Conservation (phyloP, 2,888 invertebrate genomes). For the Ectobius pallidus region DNA sequence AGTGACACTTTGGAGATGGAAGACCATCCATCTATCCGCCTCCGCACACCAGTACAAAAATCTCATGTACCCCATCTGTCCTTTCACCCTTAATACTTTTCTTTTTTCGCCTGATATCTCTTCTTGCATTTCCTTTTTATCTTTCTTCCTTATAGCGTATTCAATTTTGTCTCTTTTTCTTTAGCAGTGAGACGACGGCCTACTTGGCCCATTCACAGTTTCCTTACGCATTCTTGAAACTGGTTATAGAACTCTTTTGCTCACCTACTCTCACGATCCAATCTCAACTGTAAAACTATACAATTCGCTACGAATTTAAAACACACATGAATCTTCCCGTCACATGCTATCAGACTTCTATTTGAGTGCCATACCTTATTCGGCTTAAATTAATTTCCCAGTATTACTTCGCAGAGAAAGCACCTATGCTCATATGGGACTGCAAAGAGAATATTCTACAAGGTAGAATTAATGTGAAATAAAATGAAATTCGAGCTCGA, state of each 20-base stretch:
- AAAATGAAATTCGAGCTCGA: too few species aligned
- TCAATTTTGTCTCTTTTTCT: constrained; percentile 2
- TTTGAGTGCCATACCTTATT: neutral
- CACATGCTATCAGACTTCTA: neutral
- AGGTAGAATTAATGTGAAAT: too few species aligned
- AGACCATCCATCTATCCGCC: constrained; percentile 24
- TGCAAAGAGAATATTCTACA: too few species aligned
- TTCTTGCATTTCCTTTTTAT: too few species aligned
- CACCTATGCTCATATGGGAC: too few species aligned
- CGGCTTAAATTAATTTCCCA: too few species aligned
- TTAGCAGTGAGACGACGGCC: neutral
- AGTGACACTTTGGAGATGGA: constrained; percentile 19
- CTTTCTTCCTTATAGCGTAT: too few species aligned
- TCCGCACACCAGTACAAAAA: constrained; percentile 7
- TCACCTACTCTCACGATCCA: neutral
- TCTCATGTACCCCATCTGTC: constrained; percentile 29
- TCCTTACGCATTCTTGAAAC: too few species aligned
- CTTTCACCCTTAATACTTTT: neutral
- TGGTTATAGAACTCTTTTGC: neutral
- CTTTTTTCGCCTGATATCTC: too few species aligned
- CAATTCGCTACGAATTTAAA: neutral
- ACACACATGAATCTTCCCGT: neutral
- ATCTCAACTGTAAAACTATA: neutral
- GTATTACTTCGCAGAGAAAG: too few species aligned
- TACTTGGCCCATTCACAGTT: neutral